These are phyloP conservation scores for Stenotaenia linearis DNA, from an alignment of 2,888 invertebrate genomes.

Conservation along the genomic window DNA sequence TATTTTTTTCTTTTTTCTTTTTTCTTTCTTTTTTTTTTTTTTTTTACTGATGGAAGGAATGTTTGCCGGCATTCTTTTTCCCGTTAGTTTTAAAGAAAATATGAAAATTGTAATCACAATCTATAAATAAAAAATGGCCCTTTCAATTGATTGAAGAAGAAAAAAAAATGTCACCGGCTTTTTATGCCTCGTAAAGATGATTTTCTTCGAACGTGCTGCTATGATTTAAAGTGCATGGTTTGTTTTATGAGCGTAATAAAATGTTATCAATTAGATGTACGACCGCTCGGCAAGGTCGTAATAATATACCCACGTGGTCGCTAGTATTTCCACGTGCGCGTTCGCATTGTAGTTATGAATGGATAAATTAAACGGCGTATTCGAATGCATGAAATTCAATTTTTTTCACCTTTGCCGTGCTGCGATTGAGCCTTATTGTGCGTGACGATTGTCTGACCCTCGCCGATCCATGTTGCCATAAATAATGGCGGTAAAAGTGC, in stretches of 20 bases:
- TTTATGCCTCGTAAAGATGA: conserved; percentile 1
- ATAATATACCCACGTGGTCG: background rate
- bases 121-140: background rate
- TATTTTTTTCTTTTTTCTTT: background rate
- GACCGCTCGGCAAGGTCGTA: background rate
- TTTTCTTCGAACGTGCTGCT: background rate
- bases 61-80: background rate
- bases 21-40: background rate
- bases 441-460: conserved; percentile 21
- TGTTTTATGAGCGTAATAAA: conserved; percentile 15
- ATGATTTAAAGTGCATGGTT: conserved; percentile 6
- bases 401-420: background rate
- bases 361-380: background rate
- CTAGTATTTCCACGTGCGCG: background rate
- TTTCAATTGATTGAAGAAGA: background rate
- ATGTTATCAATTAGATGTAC: conserved; percentile 24
- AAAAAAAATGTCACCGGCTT: background rate
- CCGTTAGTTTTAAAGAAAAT: background rate
- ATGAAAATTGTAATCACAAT: background rate
- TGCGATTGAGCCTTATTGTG: background rate
- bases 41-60: background rate
- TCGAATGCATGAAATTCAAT: background rate
- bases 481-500: background rate
- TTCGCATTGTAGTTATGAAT: background rate
- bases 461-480: background rate